phyloP scores from a whole-genome alignment of 2,113 vertebrate genomes.

The Scomber scombrus region DNA sequence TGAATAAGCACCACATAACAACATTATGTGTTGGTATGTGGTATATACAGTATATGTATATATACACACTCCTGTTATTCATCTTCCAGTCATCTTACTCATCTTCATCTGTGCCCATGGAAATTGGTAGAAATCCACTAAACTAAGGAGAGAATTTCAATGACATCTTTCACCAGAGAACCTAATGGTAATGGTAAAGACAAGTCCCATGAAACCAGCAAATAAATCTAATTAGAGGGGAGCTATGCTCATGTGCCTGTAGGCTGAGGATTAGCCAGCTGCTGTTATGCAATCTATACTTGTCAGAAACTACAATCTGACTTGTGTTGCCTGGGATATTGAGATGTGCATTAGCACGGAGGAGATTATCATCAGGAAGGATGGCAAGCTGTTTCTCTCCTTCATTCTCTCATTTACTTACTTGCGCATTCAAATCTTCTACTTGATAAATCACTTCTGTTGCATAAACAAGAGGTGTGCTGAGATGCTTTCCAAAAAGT shows the following conservation, averaged over 20 bases:
- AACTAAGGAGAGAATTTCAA: constrained; percentile 69
- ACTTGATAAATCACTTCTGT: constrained; percentile 70
- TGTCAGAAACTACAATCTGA: constrained; percentile 84
- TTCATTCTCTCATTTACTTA: constrained; percentile 65
- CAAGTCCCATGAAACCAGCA: constrained; percentile 72
- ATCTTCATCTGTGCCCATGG: constrained; percentile 45
- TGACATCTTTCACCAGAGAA: constrained; percentile 72
- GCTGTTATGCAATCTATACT: constrained; percentile 86
- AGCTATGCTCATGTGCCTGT: constrained; percentile 76
- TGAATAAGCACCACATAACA: constrained; percentile 6
- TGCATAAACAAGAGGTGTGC: constrained; percentile 62
- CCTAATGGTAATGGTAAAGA: constrained; percentile 80
- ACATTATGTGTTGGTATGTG: no score
- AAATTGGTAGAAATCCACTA: constrained; percentile 50
- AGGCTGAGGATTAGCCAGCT: constrained; percentile 84
- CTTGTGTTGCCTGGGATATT: constrained; percentile 83
- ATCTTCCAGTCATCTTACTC: background rate
- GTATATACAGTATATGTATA: background rate
- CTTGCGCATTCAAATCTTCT: constrained; percentile 62
- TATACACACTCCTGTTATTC: background rate
- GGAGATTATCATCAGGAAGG: constrained; percentile 83
- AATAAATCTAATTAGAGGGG: constrained; percentile 83
- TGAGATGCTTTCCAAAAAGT: constrained; percentile 54
- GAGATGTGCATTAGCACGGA: constrained; percentile 82
- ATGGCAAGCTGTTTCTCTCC: constrained; percentile 83